Evolutionary conservation across 2,888 invertebrate species (phyloP).

Genomic region (Ichneumon xanthorius): DNA sequence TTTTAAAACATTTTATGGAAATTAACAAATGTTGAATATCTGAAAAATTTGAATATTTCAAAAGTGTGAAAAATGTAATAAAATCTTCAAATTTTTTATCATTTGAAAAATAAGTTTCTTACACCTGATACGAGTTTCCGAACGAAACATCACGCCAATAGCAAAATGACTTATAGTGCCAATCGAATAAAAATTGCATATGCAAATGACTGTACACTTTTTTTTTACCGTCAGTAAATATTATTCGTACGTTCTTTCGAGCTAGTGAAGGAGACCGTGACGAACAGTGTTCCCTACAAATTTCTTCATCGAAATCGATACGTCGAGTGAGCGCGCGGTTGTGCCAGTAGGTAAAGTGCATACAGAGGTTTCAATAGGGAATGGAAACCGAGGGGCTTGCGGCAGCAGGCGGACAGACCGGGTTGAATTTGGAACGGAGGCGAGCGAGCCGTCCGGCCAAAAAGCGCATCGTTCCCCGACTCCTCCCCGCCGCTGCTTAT

Average conservation of each 20-base stretch:
- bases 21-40: no score
- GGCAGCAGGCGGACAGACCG: conserved; percentile 15
- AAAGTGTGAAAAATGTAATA: no score
- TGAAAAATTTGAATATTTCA: no score
- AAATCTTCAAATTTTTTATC: no score
- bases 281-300: neutral
- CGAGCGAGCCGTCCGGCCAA: conserved; percentile 17
- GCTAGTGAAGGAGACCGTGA: neutral
- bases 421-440: conserved; percentile 31
- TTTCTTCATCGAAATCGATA: conserved; percentile 29
- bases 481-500: conserved; percentile 21
- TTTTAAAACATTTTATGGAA: no score
- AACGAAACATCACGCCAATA: no score
- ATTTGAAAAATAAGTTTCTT: no score
- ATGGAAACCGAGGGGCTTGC: conserved; percentile 1
- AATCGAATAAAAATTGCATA: no score
- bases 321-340: neutral
- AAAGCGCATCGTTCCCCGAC: conserved; percentile 40
- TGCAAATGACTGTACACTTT: no score
- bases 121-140: no score
- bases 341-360: neutral
- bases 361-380: neutral
- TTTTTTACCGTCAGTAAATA: neutral
- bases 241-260: neutral
- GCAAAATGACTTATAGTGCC: no score